Evolutionary conservation across 2,797 vertebrate genomes (phyloP), one percentile per base, ranked within the genome.

Genomic region (Myotis myotis): DNA sequence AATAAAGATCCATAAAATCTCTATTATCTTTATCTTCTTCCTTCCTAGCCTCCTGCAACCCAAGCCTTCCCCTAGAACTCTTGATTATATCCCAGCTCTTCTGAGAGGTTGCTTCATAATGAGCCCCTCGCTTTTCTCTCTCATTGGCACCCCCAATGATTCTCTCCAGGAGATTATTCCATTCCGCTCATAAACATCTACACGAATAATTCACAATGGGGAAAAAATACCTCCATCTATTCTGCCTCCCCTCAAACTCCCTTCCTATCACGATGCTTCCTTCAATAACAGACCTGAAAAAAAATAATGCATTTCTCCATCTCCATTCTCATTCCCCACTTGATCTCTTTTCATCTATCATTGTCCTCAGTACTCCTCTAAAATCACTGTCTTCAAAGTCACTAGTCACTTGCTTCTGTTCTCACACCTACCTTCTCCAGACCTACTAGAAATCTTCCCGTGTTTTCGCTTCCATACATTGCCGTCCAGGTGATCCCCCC

Each of bases 311-410:
- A 60, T 33, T 53, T 76, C 62, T 81, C n/a, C 49, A 64, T 23
- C 28, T 88, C 36, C 33, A 25, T 44, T 36, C 13, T 16, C 3
- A 51, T 53, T 36, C 28, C 30, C 28, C 22, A 88, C 38, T 47
- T 49, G 82, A 66, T 23, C 6, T 36, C 12, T 91, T 83, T 90
- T 84, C 44, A 62, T 75, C 38, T 68, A 0, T 51, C 75, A 10
- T 15, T 51, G 53, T 3, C 68, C 13, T 22, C 9, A 22, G 13
- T n/a, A 38, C 17, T 47, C 68, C 25, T 87, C 49, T 53, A 60
- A 90, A 87, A 71, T 93, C 44, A 36, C 44, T 87, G 90, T 47
- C 68, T 85, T 89, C 89, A 81, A 41, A 83, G n/a, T 89, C 71
- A 36, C 53, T 41, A 78, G 62, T 64, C 36, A 38, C 17, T 86